Base-by-base conservation (phyloP, 2,113 vertebrate species). In the Mobula hypostoma region DNA sequence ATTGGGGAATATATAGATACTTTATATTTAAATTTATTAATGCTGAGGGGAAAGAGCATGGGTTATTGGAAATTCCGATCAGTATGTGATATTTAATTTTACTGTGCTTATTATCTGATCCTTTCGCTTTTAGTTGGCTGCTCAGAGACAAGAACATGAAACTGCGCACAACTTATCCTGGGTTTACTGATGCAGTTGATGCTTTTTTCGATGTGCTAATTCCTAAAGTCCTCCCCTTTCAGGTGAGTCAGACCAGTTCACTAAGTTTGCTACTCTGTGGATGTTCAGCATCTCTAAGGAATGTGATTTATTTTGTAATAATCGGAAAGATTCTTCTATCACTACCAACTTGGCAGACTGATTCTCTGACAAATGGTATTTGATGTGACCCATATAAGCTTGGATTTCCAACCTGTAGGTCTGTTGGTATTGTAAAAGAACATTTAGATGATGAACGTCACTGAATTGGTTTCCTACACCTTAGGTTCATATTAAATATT, bases 81-180 rank as follows among this genome's bases (percentile, higher is more conserved):
- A 58, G 74, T 94, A 74, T n/a, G 24, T 78, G 15, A 8, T 61
- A 94, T 94, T 58, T 24, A 17, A 63, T 82, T 94, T 29, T 4
- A 74, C 5, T 93, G 5, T 56, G 66, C n/a, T 90, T 90, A 11
- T 36, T 17, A 15, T 88, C 0, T 58, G 1, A 76, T 94, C 94
- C 94, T 94, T 27, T 94, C 82, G 95, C 70, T 0, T 80, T 17
- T 66, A 98, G 98, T 94, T 99, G 98, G 98, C 96, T 99, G 27
- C 97, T 99, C 94, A 96, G 95, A 15, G 98, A 99, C 94, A 95
- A 95, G 14, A 95, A 96, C 94, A 98, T 99, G 98, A 97, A 96
- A 94, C 96, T 99, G 95, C 97, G 98, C 91, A 98, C 98, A 0
- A 98, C 97, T 0, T 97, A 99, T 94, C 96, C 95, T n/a, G 98